phyloP scores from a whole-genome alignment of 2,797 vertebrate genomes.

The Pempheris klunzingeri region DNA sequence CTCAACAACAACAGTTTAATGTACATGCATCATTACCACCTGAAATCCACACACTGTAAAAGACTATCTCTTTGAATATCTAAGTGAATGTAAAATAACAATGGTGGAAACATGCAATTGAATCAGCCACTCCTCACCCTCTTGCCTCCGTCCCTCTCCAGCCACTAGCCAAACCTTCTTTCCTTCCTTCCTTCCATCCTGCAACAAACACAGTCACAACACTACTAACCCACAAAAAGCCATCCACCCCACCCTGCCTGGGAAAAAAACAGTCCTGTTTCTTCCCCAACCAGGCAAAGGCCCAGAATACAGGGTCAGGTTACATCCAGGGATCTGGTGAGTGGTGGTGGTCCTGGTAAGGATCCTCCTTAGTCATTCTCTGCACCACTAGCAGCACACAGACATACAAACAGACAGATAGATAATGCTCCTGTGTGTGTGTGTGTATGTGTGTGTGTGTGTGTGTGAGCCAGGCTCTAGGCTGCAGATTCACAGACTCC shows the following conservation, averaged over 20 bases:
- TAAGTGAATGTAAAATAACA: slow-evolving; percentile 68
- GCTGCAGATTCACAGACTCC: slow-evolving; percentile 75
- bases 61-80: no score
- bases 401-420: slow-evolving; percentile 70
- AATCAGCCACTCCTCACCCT: slow-evolving; percentile 87
- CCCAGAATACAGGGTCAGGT: slow-evolving; percentile 83
- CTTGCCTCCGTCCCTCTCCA: slow-evolving; percentile 75
- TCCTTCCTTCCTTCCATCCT: slow-evolving; percentile 83
- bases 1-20: slow-evolving; percentile 64
- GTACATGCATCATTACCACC: slow-evolving; percentile 63
- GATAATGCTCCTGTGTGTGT: slow-evolving; percentile 65
- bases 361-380: slow-evolving; percentile 85
- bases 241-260: slow-evolving; percentile 79
- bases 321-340: slow-evolving; percentile 81
- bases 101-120: slow-evolving; percentile 84
- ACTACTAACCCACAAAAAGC: slow-evolving; percentile 78
- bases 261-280: slow-evolving; percentile 68
- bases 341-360: slow-evolving; percentile 66
- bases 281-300: slow-evolving; percentile 80
- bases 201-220: slow-evolving; percentile 82
- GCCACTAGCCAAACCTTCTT: slow-evolving; percentile 82
- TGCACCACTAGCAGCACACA: slow-evolving; percentile 74
- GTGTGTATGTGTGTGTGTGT: slow-evolving; percentile 33
- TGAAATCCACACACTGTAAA: slow-evolving; percentile 40
- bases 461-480: slow-evolving; percentile 60